Base-by-base conservation (phyloP, 1,140 invertebrate species). In the Mylabris phalerata region DNA sequence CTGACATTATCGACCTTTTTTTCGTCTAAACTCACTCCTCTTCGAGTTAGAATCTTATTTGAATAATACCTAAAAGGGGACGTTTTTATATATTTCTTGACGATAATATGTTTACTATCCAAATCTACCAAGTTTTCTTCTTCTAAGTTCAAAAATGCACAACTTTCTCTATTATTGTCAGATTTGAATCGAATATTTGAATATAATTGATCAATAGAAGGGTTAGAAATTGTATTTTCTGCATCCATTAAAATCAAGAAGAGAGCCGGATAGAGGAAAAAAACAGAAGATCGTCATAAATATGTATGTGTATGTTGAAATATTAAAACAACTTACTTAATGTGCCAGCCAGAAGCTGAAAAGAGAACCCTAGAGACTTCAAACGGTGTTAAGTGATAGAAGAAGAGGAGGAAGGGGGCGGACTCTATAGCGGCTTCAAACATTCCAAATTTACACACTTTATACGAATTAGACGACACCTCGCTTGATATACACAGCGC, bases 251-350 rank as follows among this genome's bases (percentile, higher is more conserved):
- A 32, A 32, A 32, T 32, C 7, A 0, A 13, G 13, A 13, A 13
- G 13, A 5, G 4, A 32, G 32, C 32, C 7, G 7, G 32, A 32
- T 32, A 32, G 32, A 32, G 4, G 3, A 7, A 5, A 32, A 4
- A 32, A 32, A 32, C 4, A 32, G 7, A 32, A 32, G 7, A 32
- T 42, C 45, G 45, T 66, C 57, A 69, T 70, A 61, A 68, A 69
- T 70, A 70, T 70, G 63, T 64, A 67, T 66, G 60, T 50, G 50
- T 55, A 61, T 67, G 67, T 68, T 68, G 67, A 32, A 70, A 70
- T 67, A 68, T 70, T 70, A 67, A 70, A 69, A 64, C 59, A 63
- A 60, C 60, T 64, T 61, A 62, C 67, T 67, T 68, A 67, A 62
- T 59, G 41, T 39, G 48, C 46, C 25, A 59, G 59, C 24, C 48